These are phyloP conservation scores for Nephrotoma guestfalica DNA, from an alignment of 2,888 invertebrate species.

Conservation along the genomic window DNA sequence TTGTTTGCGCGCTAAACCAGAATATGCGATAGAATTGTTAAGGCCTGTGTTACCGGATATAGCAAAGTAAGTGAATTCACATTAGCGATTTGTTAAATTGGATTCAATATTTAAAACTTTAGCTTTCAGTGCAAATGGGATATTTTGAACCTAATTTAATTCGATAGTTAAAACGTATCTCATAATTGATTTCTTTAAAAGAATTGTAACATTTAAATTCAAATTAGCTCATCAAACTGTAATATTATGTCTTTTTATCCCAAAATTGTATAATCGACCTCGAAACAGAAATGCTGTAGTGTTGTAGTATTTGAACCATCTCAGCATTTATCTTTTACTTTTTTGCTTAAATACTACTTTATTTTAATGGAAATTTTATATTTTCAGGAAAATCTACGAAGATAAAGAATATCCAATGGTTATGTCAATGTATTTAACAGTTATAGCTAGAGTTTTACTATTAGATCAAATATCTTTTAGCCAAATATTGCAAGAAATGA, in stretches of 20 bases:
- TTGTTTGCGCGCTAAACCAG: constrained; percentile 57
- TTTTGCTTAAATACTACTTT: neutral
- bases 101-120: neutral
- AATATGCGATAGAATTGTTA: constrained; percentile 56
- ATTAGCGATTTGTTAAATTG: constrained; percentile 7
- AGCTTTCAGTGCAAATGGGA: no score
- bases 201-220: no score
- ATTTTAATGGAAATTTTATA: constrained; percentile 7
- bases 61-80: constrained; percentile 36
- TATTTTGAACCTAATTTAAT: neutral
- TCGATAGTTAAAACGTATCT: constrained; percentile 4
- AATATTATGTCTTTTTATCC: no score
- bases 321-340: no score
- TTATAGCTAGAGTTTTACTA: constrained; percentile 63
- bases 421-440: constrained; percentile 60
- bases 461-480: constrained; percentile 52
- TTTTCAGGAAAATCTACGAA: constrained; percentile 46
- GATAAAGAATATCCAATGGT: constrained; percentile 58
- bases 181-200: neutral
- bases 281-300: no score
- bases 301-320: no score
- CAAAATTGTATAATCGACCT: no score
- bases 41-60: constrained; percentile 45
- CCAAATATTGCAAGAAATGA: constrained; percentile 30
- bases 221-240: no score